Evolutionary conservation across 2,888 invertebrate genomes (phyloP).

Genomic region (Tetheella fluctuosa): DNA sequence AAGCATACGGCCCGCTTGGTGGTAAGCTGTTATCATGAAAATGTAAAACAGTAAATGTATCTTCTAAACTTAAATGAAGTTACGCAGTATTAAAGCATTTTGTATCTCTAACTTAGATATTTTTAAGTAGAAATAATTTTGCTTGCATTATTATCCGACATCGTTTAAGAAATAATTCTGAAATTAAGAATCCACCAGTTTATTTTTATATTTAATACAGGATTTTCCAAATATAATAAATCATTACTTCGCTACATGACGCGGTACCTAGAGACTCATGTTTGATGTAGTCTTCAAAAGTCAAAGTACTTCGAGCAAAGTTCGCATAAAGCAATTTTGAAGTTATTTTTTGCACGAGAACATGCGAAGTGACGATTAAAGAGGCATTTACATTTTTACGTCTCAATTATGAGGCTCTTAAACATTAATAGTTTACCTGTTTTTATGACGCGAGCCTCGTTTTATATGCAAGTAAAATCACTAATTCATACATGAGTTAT

Average conservation of each 20-base stretch:
- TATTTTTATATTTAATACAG: not conserved
- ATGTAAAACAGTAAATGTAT: too few species aligned
- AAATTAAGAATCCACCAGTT: too few species aligned
- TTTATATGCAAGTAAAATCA: not conserved
- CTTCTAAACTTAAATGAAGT: too few species aligned
- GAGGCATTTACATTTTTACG: slow-evolving; percentile 63
- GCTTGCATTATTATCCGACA: too few species aligned
- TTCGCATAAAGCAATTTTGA: slow-evolving; percentile 58
- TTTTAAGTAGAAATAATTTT: too few species aligned
- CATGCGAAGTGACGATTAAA: slow-evolving; percentile 73
- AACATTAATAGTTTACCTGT: slow-evolving; percentile 26
- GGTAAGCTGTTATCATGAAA: too few species aligned
- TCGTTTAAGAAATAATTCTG: too few species aligned
- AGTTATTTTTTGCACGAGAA: slow-evolving; percentile 53
- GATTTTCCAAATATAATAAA: not conserved
- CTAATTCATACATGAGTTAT: not conserved
- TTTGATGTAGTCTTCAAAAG: slow-evolving; percentile 56
- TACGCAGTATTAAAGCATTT: too few species aligned
- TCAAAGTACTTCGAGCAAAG: slow-evolving; percentile 52
- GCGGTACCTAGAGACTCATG: slow-evolving; percentile 27
- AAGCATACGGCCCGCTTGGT: too few species aligned
- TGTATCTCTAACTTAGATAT: too few species aligned
- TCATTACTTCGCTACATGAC: slow-evolving; percentile 15
- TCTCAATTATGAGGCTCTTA: slow-evolving; percentile 55
- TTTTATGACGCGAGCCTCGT: not conserved